Conservation (phyloP, 2,888 invertebrate species). For the Dynastes tityus region DNA sequence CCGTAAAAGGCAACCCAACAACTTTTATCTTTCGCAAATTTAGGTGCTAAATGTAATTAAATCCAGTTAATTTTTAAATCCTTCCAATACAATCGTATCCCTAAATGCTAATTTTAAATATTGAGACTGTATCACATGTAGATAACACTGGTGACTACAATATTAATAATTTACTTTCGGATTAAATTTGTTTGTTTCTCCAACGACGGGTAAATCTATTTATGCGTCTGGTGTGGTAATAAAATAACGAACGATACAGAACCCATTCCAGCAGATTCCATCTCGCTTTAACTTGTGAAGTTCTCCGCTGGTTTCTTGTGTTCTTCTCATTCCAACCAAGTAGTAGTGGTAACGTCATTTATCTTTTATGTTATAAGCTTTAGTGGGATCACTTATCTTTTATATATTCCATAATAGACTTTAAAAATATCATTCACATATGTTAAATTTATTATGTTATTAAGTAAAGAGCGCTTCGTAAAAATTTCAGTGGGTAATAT, state of each 20-base stretch:
- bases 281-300: too few relatives aligned
- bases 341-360: constrained; percentile 45
- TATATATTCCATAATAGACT: constrained; percentile 53
- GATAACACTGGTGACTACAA: constrained; percentile 6
- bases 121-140: background rate
- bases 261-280: constrained; percentile 22
- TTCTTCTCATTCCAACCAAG: background rate
- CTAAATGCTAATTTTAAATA: constrained; percentile 1
- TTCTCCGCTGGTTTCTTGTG: background rate
- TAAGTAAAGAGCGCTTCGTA: constrained; percentile 67
- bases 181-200: constrained; percentile 43
- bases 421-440: constrained; percentile 68
- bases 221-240: constrained; percentile 32
- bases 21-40: too few relatives aligned
- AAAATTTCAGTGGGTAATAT: constrained; percentile 58
- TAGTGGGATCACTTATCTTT: constrained; percentile 53
- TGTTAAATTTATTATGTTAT: constrained; percentile 70
- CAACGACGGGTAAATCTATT: constrained; percentile 22
- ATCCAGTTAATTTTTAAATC: too few relatives aligned
- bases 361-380: constrained; percentile 50
- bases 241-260: constrained; percentile 41
- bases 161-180: constrained; percentile 34
- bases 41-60: too few relatives aligned
- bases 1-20: too few relatives aligned
- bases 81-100: background rate